phyloP scores from a whole-genome alignment of 1,140 invertebrate species.

The Gryllus bimaculatus region DNA sequence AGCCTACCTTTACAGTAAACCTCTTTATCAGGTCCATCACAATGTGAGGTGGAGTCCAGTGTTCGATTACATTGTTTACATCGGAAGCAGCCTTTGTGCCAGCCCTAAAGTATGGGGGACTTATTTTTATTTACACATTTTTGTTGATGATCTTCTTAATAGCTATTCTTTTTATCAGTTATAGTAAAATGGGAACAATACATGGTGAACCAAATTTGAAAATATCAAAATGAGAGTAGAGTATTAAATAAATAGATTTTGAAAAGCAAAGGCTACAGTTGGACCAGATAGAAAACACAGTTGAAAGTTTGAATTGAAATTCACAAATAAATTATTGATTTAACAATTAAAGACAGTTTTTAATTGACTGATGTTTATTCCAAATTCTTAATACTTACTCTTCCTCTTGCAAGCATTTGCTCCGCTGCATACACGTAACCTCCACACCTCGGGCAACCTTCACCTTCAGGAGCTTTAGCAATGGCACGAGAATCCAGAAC shows the following conservation, averaged over 20 bases:
- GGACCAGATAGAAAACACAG: too few relatives aligned
- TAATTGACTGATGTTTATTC: too few relatives aligned
- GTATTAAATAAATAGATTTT: too few relatives aligned
- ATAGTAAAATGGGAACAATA: too few relatives aligned
- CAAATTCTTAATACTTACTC: slow-evolving; percentile 48
- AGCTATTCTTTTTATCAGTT: too few relatives aligned
- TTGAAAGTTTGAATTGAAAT: too few relatives aligned
- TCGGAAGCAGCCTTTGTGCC: slow-evolving; percentile 85
- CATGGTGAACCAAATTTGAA: too few relatives aligned
- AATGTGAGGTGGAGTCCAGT: slow-evolving; percentile 86
- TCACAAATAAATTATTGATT: too few relatives aligned
- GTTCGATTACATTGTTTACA: slow-evolving; percentile 81
- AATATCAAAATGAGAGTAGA: too few relatives aligned
- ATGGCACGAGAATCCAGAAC: slow-evolving; percentile 59
- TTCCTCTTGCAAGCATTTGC: slow-evolving; percentile 84
- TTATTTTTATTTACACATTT: slow-evolving; percentile 16
- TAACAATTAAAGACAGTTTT: too few relatives aligned
- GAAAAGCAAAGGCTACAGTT: too few relatives aligned
- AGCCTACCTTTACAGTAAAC: slow-evolving; percentile 83
- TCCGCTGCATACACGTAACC: slow-evolving; percentile 89
- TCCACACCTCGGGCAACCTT: slow-evolving; percentile 83
- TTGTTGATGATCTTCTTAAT: not conserved
- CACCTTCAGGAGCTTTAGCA: slow-evolving; percentile 73
- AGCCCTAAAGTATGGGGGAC: slow-evolving; percentile 48
- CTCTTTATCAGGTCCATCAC: slow-evolving; percentile 84